Evolutionary conservation across 2,888 invertebrate genomes (phyloP), one percentile per base, ranked within the genome.

Genomic region (Deilephila elpenor): DNA sequence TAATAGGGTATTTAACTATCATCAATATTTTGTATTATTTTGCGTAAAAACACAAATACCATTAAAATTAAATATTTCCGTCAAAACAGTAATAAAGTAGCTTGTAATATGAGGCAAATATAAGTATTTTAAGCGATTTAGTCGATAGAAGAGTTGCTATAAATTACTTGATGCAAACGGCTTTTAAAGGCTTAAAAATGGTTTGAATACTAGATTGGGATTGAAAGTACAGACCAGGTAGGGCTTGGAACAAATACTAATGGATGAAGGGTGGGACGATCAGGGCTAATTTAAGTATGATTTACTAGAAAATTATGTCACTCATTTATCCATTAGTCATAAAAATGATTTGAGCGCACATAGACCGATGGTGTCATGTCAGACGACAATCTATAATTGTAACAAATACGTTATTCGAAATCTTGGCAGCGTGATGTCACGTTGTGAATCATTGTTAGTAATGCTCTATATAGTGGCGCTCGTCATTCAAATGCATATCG

Each of bases 401-500:
- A 62, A 34, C 32, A 34, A 34, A 34, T 34, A 56, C 17, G 53
- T 56, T 56, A 32, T 62, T 61, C 34, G 19, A 62, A 62, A 62
- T 62, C 61, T 62, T 62, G 19, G 19, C 61, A 32, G 17, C 25
- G 32, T 62, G 61, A 62, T 62, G 61, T 62, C 61, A 62, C n/a
- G 61, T 62, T 32, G 32, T 62, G 61, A 62, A 32, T 62, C 61
- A 34, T 19, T 62, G 34, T 56, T 56, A 56, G 56, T 32, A 62
- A 62, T 62, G 61, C 61, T 62, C 61, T 32, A 62, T 62, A 62
- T 62, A 34, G 61, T 34, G 19, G 19, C 19, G 17, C 61, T 19
- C 19, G 19, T 62, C 32, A 32, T 32, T 62, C 61, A 62, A 29
- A 34, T 62, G 34, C 61, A 19, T 7, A 62, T 62, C 32, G 19